Conservation (phyloP, 2,888 invertebrate species). For the Acanthosepion pharaonis region DNA sequence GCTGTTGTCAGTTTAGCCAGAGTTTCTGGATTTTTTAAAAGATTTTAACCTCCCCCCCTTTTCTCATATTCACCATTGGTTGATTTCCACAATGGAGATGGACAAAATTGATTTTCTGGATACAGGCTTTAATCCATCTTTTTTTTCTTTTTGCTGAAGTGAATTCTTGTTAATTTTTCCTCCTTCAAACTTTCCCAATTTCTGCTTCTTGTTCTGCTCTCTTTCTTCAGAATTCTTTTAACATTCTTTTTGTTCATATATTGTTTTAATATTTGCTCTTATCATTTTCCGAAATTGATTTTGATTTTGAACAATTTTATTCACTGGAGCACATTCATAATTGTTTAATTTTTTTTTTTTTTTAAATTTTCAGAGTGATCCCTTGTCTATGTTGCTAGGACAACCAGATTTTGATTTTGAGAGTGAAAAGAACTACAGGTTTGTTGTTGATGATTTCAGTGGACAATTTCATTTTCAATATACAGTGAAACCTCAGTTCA, state of each 20-base stretch:
- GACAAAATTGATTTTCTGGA: background rate
- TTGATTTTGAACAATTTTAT: background rate
- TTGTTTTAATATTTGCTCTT: background rate
- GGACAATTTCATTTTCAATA: background rate
- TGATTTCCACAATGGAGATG: background rate
- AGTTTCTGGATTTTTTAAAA: no score
- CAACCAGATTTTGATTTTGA: conserved; percentile 78
- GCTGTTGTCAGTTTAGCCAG: no score
- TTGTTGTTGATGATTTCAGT: background rate
- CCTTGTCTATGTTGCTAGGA: conserved; percentile 59
- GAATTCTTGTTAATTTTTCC: background rate
- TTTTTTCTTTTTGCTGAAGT: background rate
- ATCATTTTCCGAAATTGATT: background rate
- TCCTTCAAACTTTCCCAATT: background rate
- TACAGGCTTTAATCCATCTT: background rate
- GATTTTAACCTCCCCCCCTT: no score
- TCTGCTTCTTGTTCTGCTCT: background rate
- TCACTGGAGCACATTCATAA: background rate
- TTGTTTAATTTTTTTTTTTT: background rate
- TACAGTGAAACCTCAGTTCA: no score
- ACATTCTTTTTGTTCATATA: background rate
- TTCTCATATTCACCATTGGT: background rate
- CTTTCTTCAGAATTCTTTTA: background rate
- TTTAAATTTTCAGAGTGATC: conserved; percentile 53
- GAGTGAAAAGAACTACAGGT: conserved; percentile 77